Base-by-base conservation (phyloP, 2,888 invertebrate species). In the Caenorhabditis afra region DNA sequence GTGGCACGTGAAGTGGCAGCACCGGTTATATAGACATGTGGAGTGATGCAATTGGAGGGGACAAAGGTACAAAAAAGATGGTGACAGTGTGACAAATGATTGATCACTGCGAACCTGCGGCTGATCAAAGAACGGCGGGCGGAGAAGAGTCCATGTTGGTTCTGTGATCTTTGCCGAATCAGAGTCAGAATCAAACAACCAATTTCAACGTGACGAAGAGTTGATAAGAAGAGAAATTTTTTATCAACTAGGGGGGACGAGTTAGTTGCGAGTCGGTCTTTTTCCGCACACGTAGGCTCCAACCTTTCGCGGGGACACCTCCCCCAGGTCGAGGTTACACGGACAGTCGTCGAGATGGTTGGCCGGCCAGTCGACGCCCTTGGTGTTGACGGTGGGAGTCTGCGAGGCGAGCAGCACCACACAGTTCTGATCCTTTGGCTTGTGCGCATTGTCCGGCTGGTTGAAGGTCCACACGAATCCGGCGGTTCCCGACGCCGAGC, bases 251-350 rank as follows among this genome's bases (percentile, higher is more conserved):
- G 29, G 7, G 29, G 7, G 29, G 3, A n/a, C n/a, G n/a, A n/a
- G 29, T 7, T 29, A 29, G 29, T 29, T 29, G 3, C 49, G 3
- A 3, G 16, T 11, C 18, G 39, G 18, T 18, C 23, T 37, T 49
- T 67, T 67, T 67, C 67, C 67, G 50, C 67, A 67, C 20, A 52
- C 58, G 37, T 58, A 67, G 4, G 41, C 67, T 11, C 14, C 11
- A 1, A 58, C 20, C 4, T 41, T 29, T 49, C 66, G 49, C 22
- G 62, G 57, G 16, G 37, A n/a, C 1, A 10, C 5, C 7, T 53
- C 37, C 2, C 20, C 20, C 4, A 37, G 3, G 44, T 20, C 10
- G 14, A 41, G 18, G 3, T n/a, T 35, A 35, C 67, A 67, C 8
- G 20, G 50, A 2, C 45, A 20, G 20, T 67, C 67, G 45, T 67